Evolutionary conservation across 2,888 invertebrate species (phyloP), one percentile per base, ranked within the genome.

Genomic region (Drosophila nr. fundita): DNA sequence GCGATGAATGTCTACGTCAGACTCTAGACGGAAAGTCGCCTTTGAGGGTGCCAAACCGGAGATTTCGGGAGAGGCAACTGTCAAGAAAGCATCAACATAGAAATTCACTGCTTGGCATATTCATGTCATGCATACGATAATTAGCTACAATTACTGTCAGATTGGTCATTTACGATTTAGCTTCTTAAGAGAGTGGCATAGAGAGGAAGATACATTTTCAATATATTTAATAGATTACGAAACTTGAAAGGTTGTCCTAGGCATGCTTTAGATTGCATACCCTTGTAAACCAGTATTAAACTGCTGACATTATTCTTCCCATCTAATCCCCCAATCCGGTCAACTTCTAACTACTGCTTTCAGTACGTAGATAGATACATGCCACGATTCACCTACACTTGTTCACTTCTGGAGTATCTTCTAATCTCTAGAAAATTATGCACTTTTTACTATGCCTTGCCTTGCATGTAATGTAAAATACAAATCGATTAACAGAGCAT

Each of bases 31-130:
- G 40, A 29, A 4, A 66, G 54, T 49, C 42, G 62, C 63, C 50
- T 78, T 78, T 60, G 75, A 76, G 24, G 58, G 54, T n/a, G 75
- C 77, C 52, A 83, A 76, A 15, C 57, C 81, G 8, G 54, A 84
- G 42, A 69, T 79, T 18, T 53, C 45, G 2, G 45, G 21, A 3
- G 55, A 52, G 49, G 38, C 48, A 15, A 13, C 27, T 18, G 27
- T 29, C 13, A 45, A 58, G 30, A 54, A 54, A 54, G 40, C 60
- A 15, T 24, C 7, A 36, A 24, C 36, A 36, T 38, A 42, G n/a
- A 29, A 48, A 38, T 36, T 38, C 36, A 42, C 42, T 72, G 72
- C 67, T 60, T 75, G 42, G 66, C 52, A 27, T 50, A 49, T 8
- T 24, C 13, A 40, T 45, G 36, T 29, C 27, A 21, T 38, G 21